These are phyloP conservation scores for Upupa epops DNA, from an alignment of 2,113 vertebrate genomes.

Conservation along the genomic window DNA sequence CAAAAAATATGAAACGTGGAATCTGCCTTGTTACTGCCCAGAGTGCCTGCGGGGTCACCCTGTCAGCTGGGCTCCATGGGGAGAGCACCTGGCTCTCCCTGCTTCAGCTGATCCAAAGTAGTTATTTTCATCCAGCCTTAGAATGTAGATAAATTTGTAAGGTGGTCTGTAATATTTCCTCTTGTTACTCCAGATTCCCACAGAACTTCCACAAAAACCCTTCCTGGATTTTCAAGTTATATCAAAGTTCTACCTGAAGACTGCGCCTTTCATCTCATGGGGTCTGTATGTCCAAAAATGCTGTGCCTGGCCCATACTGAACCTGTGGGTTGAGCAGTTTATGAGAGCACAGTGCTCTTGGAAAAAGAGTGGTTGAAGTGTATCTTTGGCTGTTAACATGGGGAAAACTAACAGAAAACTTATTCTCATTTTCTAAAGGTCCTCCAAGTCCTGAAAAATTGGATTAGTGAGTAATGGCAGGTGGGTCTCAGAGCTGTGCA, in stretches of 20 bases:
- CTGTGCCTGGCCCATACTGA: not conserved
- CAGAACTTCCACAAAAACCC: not conserved
- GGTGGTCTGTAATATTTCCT: not conserved
- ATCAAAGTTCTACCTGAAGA: not conserved
- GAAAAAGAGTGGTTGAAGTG: not conserved
- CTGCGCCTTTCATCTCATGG: not conserved
- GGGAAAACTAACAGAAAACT: not conserved
- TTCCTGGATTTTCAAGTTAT: not conserved
- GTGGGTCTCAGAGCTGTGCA: not conserved
- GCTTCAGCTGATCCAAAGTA: not conserved
- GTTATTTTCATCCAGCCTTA: not conserved
- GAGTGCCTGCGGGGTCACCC: fast-evolving
- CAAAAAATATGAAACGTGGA: not conserved
- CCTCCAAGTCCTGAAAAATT: not conserved
- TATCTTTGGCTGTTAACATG: not conserved
- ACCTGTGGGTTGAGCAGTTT: not conserved
- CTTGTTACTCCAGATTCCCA: not conserved
- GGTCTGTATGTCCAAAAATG: not conserved
- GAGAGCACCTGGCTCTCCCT: not conserved
- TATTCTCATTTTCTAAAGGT: not conserved
- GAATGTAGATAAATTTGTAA: not conserved
- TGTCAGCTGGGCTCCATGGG: not conserved
- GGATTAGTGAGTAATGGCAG: not conserved
- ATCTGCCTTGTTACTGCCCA: not conserved
- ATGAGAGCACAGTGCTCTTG: not conserved